These are phyloP conservation scores for Archips xylosteana DNA, from an alignment of 2,888 invertebrate genomes.

Conservation along the genomic window DNA sequence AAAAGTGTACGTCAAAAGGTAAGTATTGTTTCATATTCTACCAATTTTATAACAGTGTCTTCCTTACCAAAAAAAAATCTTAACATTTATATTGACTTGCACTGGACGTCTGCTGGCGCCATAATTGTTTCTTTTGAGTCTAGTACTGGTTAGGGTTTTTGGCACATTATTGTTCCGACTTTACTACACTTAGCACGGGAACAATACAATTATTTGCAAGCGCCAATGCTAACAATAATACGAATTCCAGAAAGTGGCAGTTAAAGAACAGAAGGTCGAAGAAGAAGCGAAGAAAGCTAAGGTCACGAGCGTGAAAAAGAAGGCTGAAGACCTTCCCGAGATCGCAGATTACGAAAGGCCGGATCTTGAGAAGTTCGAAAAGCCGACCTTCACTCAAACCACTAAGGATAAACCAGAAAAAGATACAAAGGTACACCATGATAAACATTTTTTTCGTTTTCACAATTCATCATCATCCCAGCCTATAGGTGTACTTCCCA, in stretches of 20 bases:
- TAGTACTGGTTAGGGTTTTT: not conserved
- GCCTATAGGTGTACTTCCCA: no score
- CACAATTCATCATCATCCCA: no score
- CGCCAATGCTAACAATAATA: conserved; percentile 4
- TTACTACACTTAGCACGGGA: not conserved
- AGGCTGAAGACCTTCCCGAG: conserved; percentile 86
- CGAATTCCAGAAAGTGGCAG: conserved; percentile 76
- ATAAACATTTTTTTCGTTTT: no score
- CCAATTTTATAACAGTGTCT: not conserved
- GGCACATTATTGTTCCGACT: not conserved
- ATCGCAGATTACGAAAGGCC: conserved; percentile 91
- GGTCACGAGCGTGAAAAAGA: conserved; percentile 78
- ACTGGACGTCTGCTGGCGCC: not conserved
- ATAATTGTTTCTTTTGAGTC: not conserved
- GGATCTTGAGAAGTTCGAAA: conserved; percentile 89
- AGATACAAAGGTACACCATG: conserved; percentile 54
- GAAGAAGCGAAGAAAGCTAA: conserved; percentile 81
- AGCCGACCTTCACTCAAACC: conserved; percentile 81
- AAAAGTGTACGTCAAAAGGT: conserved; percentile 4
- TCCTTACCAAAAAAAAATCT: not conserved
- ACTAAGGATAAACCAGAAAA: conserved; percentile 81
- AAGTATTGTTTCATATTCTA: conserved; percentile 9
- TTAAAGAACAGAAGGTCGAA: conserved; percentile 78
- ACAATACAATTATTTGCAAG: not conserved
- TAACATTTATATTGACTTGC: not conserved